phyloP scores from a whole-genome alignment of 2,888 invertebrate species.

The Idaea straminata region DNA sequence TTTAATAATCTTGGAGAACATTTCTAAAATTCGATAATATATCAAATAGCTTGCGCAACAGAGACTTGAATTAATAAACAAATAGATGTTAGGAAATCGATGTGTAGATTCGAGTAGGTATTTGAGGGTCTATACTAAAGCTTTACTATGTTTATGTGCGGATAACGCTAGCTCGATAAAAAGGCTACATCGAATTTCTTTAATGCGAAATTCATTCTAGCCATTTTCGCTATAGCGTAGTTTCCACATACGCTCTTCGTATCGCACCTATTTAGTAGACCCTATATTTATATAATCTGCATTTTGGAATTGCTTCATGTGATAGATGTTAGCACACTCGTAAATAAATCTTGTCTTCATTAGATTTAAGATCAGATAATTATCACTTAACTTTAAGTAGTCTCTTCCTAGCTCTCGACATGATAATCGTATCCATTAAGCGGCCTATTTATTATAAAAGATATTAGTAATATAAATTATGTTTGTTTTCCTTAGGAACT shows the following conservation, averaged over 20 bases:
- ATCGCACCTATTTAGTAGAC: neutral
- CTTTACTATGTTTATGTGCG: neutral
- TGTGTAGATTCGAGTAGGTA: slow-evolving; percentile 20
- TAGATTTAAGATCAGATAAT: slow-evolving; percentile 8
- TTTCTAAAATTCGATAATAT: slow-evolving; percentile 6
- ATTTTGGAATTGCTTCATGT: neutral
- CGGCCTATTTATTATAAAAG: neutral
- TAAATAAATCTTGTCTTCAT: neutral
- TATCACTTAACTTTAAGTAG: neutral
- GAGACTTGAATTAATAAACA: slow-evolving; percentile 36
- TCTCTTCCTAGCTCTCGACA: neutral
- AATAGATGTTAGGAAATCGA: slow-evolving; percentile 34
- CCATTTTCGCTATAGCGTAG: neutral
- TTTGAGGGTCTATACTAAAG: neutral
- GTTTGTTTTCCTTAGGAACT: neutral
- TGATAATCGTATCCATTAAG: neutral
- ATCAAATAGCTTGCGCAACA: slow-evolving; percentile 23
- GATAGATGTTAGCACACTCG: neutral
- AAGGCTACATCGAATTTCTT: neutral
- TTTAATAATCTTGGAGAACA: slow-evolving; percentile 8
- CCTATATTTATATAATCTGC: neutral
- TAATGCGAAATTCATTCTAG: neutral
- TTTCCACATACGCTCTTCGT: neutral
- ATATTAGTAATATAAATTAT: neutral
- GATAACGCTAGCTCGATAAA: neutral